Evolutionary conservation across 1,140 invertebrate genomes (phyloP), one percentile per base, ranked within the genome.

Genomic region (Orchestia grillus): DNA sequence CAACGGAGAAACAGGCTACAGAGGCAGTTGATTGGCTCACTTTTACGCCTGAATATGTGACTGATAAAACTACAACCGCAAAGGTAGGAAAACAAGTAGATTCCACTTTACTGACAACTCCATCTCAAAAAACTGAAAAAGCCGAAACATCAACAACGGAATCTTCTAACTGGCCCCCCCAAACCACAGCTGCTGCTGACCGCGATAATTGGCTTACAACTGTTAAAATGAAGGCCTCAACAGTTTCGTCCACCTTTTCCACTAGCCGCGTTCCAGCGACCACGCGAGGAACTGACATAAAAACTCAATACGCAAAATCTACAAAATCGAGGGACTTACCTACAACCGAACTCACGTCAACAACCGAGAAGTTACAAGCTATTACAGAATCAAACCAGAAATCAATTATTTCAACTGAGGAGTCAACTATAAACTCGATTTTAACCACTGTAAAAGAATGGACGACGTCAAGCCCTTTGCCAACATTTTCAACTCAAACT

Each of bases 401-500:
- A 36, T 36, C 96, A 95, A 44, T 36, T 88, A 19, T n/a, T 96
- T 44, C 57, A 62, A 43, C 41, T 44, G 53, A 40, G 47, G 44
- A 44, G 88, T 87, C 62, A 43, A 44, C 62, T 41, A n/a, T 95
- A 96, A 40, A 44, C 36, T 91, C 77, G 91, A 40, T 45, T 88
- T 62, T 95, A 44, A 95, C 11, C 19, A 44, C 11, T 47, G 95
- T 53, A 44, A 95, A 95, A 53, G 45, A 95, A 41, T 91, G 41
- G 41, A 91, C 44, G 44, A 91, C 44, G 41, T 44, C 90, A 91
- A 91, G 41, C 23, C 41, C 41, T 91, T 44, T 6, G 43, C 57
- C 4, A 96, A 40, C 44, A 92, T 45, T 57, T n/a, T 43, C 62
- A 28, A 44, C 44, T 43, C 87, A 42, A n/a, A 44, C 19, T 77